Conservation (phyloP, 2,888 invertebrate genomes). For the Fabriciana adippe region DNA sequence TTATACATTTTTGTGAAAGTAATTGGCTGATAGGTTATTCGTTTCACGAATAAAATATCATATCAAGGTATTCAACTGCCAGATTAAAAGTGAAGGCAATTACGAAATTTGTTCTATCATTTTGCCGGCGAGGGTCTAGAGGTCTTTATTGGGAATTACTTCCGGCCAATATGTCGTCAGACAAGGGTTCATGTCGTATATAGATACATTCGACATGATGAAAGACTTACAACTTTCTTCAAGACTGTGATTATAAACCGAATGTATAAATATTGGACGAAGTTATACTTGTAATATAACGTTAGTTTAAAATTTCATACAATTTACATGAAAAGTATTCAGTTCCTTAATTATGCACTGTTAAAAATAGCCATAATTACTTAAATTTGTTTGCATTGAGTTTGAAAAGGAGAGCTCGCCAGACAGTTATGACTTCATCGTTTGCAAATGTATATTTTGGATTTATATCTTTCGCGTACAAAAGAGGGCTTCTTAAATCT, state of each 20-base stretch:
- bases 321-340: background rate
- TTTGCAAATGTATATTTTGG: background rate
- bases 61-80: conserved; percentile 8
- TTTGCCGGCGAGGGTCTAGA: conserved; percentile 32
- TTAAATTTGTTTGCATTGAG: background rate
- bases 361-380: background rate
- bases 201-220: conserved; percentile 40
- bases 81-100: conserved; percentile 30
- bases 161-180: conserved; percentile 41
- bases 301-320: background rate
- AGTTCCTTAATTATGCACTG: background rate
- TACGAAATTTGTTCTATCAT: conserved; percentile 35
- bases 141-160: conserved; percentile 43
- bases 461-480: conserved; percentile 2
- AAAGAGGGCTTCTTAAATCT: conserved; percentile 19
- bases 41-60: background rate
- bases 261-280: background rate
- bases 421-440: background rate
- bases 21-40: too few species aligned
- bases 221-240: conserved; percentile 36
- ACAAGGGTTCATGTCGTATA: conserved; percentile 38
- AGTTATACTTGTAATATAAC: background rate
- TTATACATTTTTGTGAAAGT: too few species aligned
- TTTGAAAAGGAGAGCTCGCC: conserved; percentile 4
- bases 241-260: conserved; percentile 5